These are phyloP conservation scores for Cancer borealis DNA, from an alignment of 2,888 invertebrate genomes.

Conservation along the genomic window DNA sequence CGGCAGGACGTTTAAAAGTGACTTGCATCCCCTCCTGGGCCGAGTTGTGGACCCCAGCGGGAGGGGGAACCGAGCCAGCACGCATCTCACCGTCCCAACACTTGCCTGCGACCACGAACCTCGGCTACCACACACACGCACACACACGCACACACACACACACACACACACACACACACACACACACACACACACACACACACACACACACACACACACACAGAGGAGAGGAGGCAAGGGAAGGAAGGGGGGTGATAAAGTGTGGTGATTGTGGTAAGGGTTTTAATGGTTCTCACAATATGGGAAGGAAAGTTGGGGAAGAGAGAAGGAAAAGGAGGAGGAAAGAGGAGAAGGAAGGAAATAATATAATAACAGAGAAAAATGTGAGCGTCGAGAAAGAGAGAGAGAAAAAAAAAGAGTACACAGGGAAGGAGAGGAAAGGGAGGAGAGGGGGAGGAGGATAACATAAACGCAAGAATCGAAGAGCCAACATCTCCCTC, in stretches of 20 bases:
- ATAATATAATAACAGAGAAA: no score
- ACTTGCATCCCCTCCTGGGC: conserved; percentile 56
- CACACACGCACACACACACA: conserved; percentile 12
- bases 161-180: neutral
- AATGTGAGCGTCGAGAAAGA: no score
- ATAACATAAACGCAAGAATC: conserved; percentile 21
- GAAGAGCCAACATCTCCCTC: neutral
- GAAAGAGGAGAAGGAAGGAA: neutral
- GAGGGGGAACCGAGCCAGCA: conserved; percentile 44
- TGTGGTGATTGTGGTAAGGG: neutral
- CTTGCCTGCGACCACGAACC: neutral
- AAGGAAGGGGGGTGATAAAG: neutral
- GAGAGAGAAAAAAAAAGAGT: no score
- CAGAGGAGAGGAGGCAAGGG: neutral
- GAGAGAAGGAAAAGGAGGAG: neutral
- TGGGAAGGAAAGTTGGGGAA: neutral
- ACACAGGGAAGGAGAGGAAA: no score
- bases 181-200: neutral
- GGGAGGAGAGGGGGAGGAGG: neutral
- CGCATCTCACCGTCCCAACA: neutral
- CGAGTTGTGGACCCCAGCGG: conserved; percentile 52
- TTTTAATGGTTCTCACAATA: neutral
- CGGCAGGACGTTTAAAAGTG: conserved; percentile 43
- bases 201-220: conserved; percentile 27
- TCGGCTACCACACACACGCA: neutral